Evolutionary conservation across 2,888 invertebrate genomes (phyloP), one percentile per base, ranked within the genome.

Genomic region (Spilosoma lubricipeda): DNA sequence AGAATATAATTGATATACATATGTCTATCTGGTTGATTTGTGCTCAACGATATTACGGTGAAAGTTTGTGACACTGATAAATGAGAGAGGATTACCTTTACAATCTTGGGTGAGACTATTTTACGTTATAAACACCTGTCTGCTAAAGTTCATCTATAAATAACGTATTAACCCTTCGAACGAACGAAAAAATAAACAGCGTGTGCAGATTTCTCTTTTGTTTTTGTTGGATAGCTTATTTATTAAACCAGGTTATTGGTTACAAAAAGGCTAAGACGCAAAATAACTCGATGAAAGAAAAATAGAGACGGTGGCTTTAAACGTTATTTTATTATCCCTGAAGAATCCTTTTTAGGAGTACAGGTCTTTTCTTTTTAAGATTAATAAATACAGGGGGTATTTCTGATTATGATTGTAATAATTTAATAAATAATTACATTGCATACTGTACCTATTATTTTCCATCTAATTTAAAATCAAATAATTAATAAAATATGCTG

Each of bases 51-150:
- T 59, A 67, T 67, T 56, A 67, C 59, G n/a, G 59, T 42, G 27
- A 56, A 66, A 67, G 67, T 72, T 42, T 18, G 20, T 66, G 72
- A 72, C 72, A 72, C 56, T 72, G 72, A 67, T 67, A 67, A 72
- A 72, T 67, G 67, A 67, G 33, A 39, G 36, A 9, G 65, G 39
- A 33, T 65, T 65, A 65, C 4, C 23, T 20, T 65, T 11, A 65
- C 23, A 33, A 33, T 67, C 52, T 52, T 52, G 52, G 56, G 56
- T 59, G 56, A 27, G 56, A 27, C 27, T 23, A 52, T 59, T 59
- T 59, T 59, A 27, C 3, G 27, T 59, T 27, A 59, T 59, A 27
- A 11, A 2, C n/a, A 56, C 56, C n/a, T 56, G 48, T n/a, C 20
- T 23, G 23, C 56, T 56, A 56, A 56, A 52, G 56, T 56, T 56